Percentiles rank a stretch among this genome's conserved stretches.
Evolutionary conservation across 2,888 invertebrate genomes (phyloP).

Genomic region (Temnothorax unifasciatus): DNA sequence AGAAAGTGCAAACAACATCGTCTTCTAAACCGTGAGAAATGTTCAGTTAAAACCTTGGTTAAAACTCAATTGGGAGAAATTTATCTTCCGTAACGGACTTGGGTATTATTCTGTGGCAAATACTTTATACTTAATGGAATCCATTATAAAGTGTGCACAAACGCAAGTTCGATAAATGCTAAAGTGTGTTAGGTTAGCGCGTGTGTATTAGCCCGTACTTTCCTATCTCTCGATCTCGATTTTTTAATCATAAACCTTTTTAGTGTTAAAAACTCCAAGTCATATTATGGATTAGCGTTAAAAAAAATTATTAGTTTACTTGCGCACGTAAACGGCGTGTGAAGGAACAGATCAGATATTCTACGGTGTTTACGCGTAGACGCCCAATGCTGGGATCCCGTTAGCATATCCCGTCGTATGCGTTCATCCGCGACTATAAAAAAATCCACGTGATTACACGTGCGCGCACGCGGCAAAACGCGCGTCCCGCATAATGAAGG

Average conservation of each 20-base stretch:
- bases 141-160: not conserved
- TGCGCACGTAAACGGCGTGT: not conserved
- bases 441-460: conserved; percentile 60
- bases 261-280: not conserved
- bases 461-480: conserved; percentile 44
- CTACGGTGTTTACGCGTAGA: conserved; percentile 34
- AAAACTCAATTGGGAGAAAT: conserved; percentile 15
- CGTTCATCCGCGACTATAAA: conserved; percentile 45
- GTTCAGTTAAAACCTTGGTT: not conserved
- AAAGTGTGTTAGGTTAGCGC: not conserved
- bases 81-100: conserved; percentile 4
- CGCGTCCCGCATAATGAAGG: conserved; percentile 70
- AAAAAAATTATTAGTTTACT: not conserved
- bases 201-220: not conserved
- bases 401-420: conserved; percentile 55
- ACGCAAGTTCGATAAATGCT: not conserved
- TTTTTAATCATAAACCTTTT: not conserved
- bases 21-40: conserved; percentile 38
- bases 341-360: conserved; percentile 23
- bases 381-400: conserved; percentile 60
- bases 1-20: conserved; percentile 39
- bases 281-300: not conserved
- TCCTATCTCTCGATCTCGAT: not conserved
- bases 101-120: not conserved
- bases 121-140: not conserved